Conservation (phyloP, 1,140 invertebrate genomes). For the Cotesia vestalis region DNA sequence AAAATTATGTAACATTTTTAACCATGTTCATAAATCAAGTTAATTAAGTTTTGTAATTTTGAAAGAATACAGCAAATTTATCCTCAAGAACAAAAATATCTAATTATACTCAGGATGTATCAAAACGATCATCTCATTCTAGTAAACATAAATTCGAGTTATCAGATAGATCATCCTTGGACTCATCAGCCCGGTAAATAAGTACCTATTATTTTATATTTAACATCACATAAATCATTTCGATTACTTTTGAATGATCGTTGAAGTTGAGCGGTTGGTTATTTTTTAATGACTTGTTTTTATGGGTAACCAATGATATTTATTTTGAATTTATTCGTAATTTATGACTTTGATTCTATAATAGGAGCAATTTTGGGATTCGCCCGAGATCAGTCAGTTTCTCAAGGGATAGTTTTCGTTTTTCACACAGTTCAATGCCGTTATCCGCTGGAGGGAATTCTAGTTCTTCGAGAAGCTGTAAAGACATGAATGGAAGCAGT, state of each 20-base stretch:
- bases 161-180: constrained; percentile 39
- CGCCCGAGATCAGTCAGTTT: constrained; percentile 52
- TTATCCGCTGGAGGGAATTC: not conserved
- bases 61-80: no score
- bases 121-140: constrained; percentile 14
- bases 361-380: constrained; percentile 33
- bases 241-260: no score
- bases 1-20: no score
- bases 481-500: constrained; percentile 4
- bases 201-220: constrained; percentile 20
- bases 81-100: constrained; percentile 18
- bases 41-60: no score
- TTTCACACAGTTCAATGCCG: constrained; percentile 18
- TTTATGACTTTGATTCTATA: no score
- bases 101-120: not conserved
- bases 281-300: no score
- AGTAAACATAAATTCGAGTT: constrained; percentile 35
- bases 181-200: constrained; percentile 41
- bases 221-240: not conserved
- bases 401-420: constrained; percentile 23
- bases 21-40: no score
- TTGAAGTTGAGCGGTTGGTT: no score
- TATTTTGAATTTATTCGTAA: no score
- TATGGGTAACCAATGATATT: no score
- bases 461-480: constrained; percentile 8